These are phyloP conservation scores for Macropodus opercularis DNA, from an alignment of 2,797 vertebrate genomes.

Conservation along the genomic window DNA sequence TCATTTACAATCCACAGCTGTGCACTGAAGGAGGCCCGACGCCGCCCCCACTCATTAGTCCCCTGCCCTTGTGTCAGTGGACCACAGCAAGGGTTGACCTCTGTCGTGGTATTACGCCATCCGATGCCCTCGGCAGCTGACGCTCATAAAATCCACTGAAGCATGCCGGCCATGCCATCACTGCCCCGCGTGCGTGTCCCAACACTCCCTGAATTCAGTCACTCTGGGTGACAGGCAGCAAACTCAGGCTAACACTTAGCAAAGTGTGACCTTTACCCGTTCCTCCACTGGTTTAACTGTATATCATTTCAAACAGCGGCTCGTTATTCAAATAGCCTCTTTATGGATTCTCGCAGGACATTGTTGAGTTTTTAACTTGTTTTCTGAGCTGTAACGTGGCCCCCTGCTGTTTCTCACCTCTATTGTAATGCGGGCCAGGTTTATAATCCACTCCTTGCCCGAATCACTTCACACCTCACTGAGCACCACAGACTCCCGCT, in stretches of 20 bases:
- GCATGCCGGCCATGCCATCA: slow-evolving; percentile 66
- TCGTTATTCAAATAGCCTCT: slow-evolving; percentile 46
- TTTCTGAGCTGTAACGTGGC: slow-evolving; percentile 55
- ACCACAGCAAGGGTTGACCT: slow-evolving; percentile 46
- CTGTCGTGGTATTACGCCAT: slow-evolving; percentile 66
- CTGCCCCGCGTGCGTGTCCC: slow-evolving; percentile 56
- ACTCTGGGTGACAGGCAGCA: slow-evolving; percentile 15
- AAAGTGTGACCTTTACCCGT: slow-evolving; percentile 57
- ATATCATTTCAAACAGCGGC: slow-evolving; percentile 66
- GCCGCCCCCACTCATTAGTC: slow-evolving; percentile 5
- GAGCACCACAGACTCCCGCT: slow-evolving; percentile 59
- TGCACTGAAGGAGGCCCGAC: slow-evolving; percentile 12
- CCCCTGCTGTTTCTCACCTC: slow-evolving; percentile 70
- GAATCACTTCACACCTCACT: slow-evolving; percentile 75
- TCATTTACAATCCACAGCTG: background rate
- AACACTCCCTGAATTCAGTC: slow-evolving; percentile 47
- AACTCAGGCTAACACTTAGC: slow-evolving; percentile 56
- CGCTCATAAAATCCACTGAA: slow-evolving; percentile 53
- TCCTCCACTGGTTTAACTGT: slow-evolving; percentile 56
- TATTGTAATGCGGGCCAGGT: slow-evolving; percentile 72
- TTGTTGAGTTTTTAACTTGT: slow-evolving; percentile 63
- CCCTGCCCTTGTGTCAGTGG: slow-evolving; percentile 4
- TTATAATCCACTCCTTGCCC: slow-evolving; percentile 65
- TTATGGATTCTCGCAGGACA: slow-evolving; percentile 34
- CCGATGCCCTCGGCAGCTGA: slow-evolving; percentile 67